A percentile compares a stretch with the other conserved stretches of the same genome.
Evolutionary conservation across 1,140 invertebrate genomes (phyloP).

Genomic region (Drosophila simulans): DNA sequence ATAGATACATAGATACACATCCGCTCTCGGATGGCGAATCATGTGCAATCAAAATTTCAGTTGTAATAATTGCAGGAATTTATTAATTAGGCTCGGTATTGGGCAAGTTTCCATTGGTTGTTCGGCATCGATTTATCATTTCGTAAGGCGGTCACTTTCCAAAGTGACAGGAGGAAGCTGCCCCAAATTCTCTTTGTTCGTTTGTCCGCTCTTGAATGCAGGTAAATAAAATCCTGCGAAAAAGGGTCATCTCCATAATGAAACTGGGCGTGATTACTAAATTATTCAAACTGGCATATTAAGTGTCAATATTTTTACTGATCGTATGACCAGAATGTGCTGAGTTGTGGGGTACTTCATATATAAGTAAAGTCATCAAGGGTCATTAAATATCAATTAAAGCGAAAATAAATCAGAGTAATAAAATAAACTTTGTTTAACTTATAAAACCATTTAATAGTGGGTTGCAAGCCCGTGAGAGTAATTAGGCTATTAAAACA

Average conservation of each 20-base stretch:
- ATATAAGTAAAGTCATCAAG: no score
- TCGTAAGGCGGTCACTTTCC: slow-evolving; percentile 23
- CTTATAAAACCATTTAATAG: no score
- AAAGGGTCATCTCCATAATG: slow-evolving; percentile 32
- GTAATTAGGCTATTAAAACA: no score
- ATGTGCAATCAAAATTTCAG: slow-evolving; percentile 59
- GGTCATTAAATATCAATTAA: no score
- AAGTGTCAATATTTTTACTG: background rate
- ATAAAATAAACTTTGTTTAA: no score
- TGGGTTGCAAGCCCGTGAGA: no score
- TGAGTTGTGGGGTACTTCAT: no score
- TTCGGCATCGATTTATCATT: slow-evolving; percentile 6
- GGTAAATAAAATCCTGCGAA: no score
- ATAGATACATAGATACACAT: slow-evolving; percentile 18
- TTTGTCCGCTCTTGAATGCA: background rate
- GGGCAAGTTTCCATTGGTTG: background rate
- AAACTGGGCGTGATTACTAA: background rate
- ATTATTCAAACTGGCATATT: slow-evolving; percentile 6
- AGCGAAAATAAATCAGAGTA: no score
- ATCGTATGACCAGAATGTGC: background rate
- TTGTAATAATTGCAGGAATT: slow-evolving; percentile 59
- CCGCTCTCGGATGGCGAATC: slow-evolving; percentile 5
- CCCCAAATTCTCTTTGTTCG: background rate
- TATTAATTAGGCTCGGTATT: slow-evolving; percentile 17
- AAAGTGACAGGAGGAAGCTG: background rate